These are phyloP conservation scores for Schizopygopsis malacanthus DNA, from an alignment of 2,797 vertebrate genomes.

Conservation along the genomic window DNA sequence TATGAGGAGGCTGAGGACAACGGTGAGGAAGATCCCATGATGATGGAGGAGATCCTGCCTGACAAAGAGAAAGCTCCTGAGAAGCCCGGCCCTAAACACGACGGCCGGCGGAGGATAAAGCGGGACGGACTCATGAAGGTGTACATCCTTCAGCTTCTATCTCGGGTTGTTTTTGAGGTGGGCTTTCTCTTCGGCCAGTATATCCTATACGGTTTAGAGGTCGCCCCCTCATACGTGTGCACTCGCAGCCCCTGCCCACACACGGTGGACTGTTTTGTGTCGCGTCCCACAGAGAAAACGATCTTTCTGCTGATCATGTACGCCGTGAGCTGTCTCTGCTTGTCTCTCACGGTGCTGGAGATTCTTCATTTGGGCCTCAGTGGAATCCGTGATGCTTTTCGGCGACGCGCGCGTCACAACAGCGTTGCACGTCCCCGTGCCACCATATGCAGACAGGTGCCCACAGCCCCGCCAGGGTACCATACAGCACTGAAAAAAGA, in stretches of 20 bases:
- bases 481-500: constrained; percentile 85
- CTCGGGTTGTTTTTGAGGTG: constrained; percentile 82
- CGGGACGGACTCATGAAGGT: constrained; percentile 90
- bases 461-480: constrained; percentile 88
- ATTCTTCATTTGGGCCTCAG: constrained; percentile 88
- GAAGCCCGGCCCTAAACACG: constrained; percentile 79
- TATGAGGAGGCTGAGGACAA: constrained; percentile 92
- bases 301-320: constrained; percentile 95
- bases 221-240: constrained; percentile 85
- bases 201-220: constrained; percentile 86
- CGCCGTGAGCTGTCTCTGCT: constrained; percentile 84
- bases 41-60: constrained; percentile 85
- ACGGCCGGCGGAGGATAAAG: constrained; percentile 88
- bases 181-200: constrained; percentile 91
- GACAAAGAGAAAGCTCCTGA: constrained; percentile 80
- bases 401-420: constrained; percentile 35
- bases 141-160: constrained; percentile 87
- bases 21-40: constrained; percentile 92
- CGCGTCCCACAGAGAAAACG: constrained; percentile 91
- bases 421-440: constrained; percentile 45
- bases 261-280: constrained; percentile 91
- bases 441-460: constrained; percentile 74
- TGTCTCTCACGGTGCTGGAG: constrained; percentile 87
- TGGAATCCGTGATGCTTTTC: constrained; percentile 84
- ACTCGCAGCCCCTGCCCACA: constrained; percentile 88